These are phyloP conservation scores for Synanthedon tipuliformis DNA, from an alignment of 2,888 invertebrate species.

Conservation along the genomic window DNA sequence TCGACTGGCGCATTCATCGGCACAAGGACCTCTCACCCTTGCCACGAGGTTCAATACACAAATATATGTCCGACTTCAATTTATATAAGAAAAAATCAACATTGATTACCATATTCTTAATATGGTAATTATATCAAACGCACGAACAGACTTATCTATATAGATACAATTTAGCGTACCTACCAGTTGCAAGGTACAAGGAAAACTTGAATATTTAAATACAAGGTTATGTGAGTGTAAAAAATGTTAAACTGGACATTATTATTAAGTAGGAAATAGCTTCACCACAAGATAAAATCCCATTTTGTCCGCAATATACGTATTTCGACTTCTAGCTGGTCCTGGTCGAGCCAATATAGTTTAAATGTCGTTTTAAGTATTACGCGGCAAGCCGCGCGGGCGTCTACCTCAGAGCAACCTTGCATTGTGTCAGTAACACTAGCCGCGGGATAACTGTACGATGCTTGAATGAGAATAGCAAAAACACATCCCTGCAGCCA, in stretches of 20 bases:
- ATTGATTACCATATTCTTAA: too few relatives aligned
- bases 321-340: conserved; percentile 28
- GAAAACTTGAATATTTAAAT: conserved; percentile 20
- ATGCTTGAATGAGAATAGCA: conserved; percentile 49
- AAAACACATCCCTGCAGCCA: conserved; percentile 19
- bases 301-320: conserved; percentile 18
- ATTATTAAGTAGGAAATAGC: conserved; percentile 33
- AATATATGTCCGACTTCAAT: too few relatives aligned
- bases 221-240: conserved; percentile 21
- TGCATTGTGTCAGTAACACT: conserved; percentile 63
- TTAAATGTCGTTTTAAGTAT: conserved; percentile 44
- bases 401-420: conserved; percentile 55
- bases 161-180: not conserved
- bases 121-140: not conserved
- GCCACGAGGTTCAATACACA: too few relatives aligned
- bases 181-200: conserved; percentile 4
- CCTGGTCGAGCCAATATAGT: conserved; percentile 31
- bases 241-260: conserved; percentile 21
- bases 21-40: conserved; percentile 24
- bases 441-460: conserved; percentile 53
- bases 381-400: conserved; percentile 37
- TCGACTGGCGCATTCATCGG: conserved; percentile 27
- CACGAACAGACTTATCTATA: not conserved
- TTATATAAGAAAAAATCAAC: too few relatives aligned
- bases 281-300: conserved; percentile 13